Percentiles rank a stretch among this genome's conserved stretches.
phyloP scores from a whole-genome alignment of 1,140 invertebrate species.

The Aethina tumida region DNA sequence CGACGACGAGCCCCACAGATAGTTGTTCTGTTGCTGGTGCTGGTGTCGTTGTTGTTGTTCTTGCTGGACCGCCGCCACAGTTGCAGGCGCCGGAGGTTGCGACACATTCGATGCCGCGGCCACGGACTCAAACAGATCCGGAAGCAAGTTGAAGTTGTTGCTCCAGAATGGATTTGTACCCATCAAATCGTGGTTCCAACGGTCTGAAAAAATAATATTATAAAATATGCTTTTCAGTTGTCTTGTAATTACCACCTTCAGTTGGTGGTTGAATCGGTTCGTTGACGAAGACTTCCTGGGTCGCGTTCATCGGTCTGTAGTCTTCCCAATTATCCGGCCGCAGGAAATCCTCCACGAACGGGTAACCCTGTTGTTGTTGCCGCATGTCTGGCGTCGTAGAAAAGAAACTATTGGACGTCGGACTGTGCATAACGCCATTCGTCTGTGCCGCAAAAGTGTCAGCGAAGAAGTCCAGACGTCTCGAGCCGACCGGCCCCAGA shows the following conservation, averaged over 20 bases:
- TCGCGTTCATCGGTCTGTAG: background rate
- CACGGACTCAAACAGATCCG: constrained; percentile 2
- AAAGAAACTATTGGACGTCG: constrained; percentile 17
- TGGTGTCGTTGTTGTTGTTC: too few species aligned
- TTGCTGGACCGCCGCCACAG: constrained; percentile 35
- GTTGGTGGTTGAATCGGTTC: constrained; percentile 3
- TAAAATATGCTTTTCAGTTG: constrained; percentile 4
- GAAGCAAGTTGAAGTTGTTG: constrained; percentile 7
- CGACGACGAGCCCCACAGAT: constrained; percentile 31
- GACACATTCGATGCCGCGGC: constrained; percentile 3
- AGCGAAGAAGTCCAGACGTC: constrained; percentile 21
- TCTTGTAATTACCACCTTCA: background rate
- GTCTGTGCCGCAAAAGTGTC: too few species aligned
- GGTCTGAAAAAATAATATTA: constrained; percentile 11
- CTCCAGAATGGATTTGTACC: constrained; percentile 15
- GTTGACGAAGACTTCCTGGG: too few species aligned
- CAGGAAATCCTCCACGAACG: too few species aligned
- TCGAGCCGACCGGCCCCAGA: constrained; percentile 33
- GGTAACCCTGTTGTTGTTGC: too few species aligned
- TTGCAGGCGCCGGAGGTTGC: constrained; percentile 32
- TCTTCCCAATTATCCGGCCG: constrained; percentile 8
- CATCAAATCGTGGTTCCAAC: constrained; percentile 18
- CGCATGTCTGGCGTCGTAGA: too few species aligned
- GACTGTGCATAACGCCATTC: too few species aligned
- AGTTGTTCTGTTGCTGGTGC: constrained; percentile 24